These are phyloP conservation scores for Girardinichthys multiradiatus DNA, from an alignment of 2,113 vertebrate genomes.

Conservation along the genomic window DNA sequence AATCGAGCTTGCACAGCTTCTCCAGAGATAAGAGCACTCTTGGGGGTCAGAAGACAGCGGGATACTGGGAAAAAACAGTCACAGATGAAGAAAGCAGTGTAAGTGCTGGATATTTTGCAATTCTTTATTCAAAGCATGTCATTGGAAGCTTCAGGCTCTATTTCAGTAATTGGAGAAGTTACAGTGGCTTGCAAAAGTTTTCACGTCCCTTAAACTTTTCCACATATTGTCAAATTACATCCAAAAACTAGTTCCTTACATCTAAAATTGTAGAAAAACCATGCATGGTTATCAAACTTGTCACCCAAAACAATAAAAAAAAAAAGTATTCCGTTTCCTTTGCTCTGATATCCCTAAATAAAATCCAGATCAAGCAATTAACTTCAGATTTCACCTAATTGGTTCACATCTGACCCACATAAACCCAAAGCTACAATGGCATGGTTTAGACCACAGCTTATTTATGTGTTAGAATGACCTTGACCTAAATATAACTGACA, in stretches of 20 bases:
- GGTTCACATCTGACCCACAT: neutral
- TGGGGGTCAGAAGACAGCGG: slow-evolving; percentile 53
- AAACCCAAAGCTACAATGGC: too few species aligned
- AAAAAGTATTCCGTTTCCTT: too few species aligned
- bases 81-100: slow-evolving; percentile 12
- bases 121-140: too few species aligned
- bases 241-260: neutral
- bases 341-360: too few species aligned
- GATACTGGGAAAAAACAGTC: slow-evolving; percentile 57
- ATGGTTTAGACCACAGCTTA: too few species aligned
- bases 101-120: neutral
- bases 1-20: slow-evolving; percentile 68
- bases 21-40: slow-evolving; percentile 76
- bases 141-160: neutral
- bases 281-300: too few species aligned
- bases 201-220: neutral
- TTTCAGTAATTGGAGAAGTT: neutral
- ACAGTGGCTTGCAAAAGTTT: neutral
- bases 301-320: too few species aligned
- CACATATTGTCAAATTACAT: neutral
- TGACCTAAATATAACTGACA: too few species aligned
- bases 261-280: neutral
- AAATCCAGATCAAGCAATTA: neutral
- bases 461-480: too few species aligned
- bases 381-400: neutral